These are phyloP conservation scores for Lobophora halterata DNA, from an alignment of 2,888 invertebrate species.

Conservation along the genomic window DNA sequence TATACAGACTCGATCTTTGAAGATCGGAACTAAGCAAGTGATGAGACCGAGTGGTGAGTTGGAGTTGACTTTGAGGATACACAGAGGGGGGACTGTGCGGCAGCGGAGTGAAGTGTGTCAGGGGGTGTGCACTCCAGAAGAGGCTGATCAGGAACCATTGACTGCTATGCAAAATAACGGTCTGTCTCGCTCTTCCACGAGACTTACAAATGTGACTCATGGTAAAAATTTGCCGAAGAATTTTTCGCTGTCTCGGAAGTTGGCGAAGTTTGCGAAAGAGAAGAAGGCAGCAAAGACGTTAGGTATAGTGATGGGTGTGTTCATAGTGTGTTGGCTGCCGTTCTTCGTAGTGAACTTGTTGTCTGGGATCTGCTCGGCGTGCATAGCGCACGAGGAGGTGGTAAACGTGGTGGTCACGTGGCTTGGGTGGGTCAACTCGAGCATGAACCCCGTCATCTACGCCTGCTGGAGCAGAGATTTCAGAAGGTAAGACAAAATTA, in stretches of 20 bases:
- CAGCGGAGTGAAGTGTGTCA: slow-evolving; percentile 78
- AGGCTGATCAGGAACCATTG: slow-evolving; percentile 85
- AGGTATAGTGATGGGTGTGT: slow-evolving; percentile 98
- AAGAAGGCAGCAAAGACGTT: slow-evolving; percentile 98
- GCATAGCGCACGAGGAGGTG: slow-evolving; percentile 93
- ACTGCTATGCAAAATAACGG: slow-evolving; percentile 90
- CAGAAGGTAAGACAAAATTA: slow-evolving; percentile 85
- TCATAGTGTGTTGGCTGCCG: slow-evolving; percentile 98
- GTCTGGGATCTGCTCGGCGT: slow-evolving; percentile 93
- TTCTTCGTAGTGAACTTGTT: slow-evolving; percentile 97
- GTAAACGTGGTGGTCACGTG: slow-evolving; percentile 94
- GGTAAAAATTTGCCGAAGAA: slow-evolving; percentile 88
- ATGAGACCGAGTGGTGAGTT: slow-evolving; percentile 91
- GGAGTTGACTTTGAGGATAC: slow-evolving; percentile 94
- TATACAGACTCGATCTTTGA: slow-evolving; percentile 93
- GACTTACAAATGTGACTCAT: slow-evolving; percentile 82
- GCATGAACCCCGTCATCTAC: slow-evolving; percentile 98
- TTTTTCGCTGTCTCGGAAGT: slow-evolving; percentile 94
- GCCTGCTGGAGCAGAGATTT: slow-evolving; percentile 99
- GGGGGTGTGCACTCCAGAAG: slow-evolving; percentile 84
- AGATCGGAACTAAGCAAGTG: slow-evolving; percentile 95
- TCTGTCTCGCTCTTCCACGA: slow-evolving; percentile 85
- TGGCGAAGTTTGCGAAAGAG: slow-evolving; percentile 97
- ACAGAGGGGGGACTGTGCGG: slow-evolving; percentile 91
- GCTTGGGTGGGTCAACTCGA: slow-evolving; percentile 97